phyloP scores from a whole-genome alignment of 2,888 invertebrate genomes.

The Hypercompe scribonia region DNA sequence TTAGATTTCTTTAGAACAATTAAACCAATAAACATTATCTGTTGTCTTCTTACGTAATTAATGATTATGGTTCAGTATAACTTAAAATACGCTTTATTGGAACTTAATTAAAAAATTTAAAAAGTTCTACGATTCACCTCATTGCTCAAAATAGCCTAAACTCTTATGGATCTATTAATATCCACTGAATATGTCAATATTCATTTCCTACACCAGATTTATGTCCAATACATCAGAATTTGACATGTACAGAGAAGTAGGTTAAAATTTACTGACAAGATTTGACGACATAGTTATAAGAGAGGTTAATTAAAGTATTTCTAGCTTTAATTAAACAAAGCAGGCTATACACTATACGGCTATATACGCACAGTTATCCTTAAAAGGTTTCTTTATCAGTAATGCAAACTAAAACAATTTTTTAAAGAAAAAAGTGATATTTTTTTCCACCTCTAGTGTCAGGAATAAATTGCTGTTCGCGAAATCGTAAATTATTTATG shows the following conservation, averaged over 20 bases:
- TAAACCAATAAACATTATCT: neutral
- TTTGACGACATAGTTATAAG: neutral
- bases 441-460: slow-evolving; percentile 1
- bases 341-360: neutral
- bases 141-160: neutral
- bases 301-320: neutral
- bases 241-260: neutral
- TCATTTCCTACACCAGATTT: neutral
- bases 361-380: neutral
- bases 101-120: neutral
- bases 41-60: neutral
- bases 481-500: slow-evolving; percentile 25
- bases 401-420: neutral
- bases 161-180: neutral
- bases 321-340: neutral
- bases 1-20: neutral
- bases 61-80: neutral
- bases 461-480: slow-evolving; percentile 25
- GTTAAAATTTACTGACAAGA: neutral
- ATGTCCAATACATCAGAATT: neutral
- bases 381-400: neutral
- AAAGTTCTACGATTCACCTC: neutral
- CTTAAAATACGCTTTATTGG: neutral
- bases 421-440: neutral
- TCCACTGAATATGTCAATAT: neutral